Evolutionary conservation across 1,140 invertebrate species (phyloP).

Genomic region (Nymphalis io): DNA sequence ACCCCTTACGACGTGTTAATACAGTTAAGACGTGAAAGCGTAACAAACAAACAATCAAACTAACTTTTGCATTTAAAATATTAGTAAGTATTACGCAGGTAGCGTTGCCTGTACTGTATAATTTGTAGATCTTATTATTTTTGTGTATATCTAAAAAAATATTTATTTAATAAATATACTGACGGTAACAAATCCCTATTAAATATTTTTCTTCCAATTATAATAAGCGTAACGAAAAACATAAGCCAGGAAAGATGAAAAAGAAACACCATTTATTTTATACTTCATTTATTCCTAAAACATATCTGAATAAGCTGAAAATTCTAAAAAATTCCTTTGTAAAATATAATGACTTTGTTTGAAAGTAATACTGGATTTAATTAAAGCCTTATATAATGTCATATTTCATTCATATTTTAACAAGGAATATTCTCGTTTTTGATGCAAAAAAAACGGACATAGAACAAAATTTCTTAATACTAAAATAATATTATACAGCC

Average conservation of each 20-base stretch:
- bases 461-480: too few species aligned
- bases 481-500: too few species aligned
- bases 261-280: background rate
- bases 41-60: too few species aligned
- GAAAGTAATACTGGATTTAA: conserved; percentile 19
- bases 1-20: too few species aligned
- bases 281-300: conserved; percentile 16
- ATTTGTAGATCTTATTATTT: background rate
- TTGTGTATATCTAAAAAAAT: background rate
- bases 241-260: background rate
- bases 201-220: conserved; percentile 19
- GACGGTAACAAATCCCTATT: background rate
- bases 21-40: too few species aligned
- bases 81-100: too few species aligned
- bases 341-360: conserved; percentile 20
- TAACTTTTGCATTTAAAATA: too few species aligned
- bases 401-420: background rate
- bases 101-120: too few species aligned
- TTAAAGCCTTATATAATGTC: conserved; percentile 18
- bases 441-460: background rate
- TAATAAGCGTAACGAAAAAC: conserved; percentile 9
- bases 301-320: conserved; percentile 12
- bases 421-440: background rate
- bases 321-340: conserved; percentile 16
- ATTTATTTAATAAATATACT: background rate